A percentile compares a stretch with the other conserved stretches of the same genome.
phyloP scores from a whole-genome alignment of 1,140 invertebrate genomes.

The Drosophila lacteicornis region DNA sequence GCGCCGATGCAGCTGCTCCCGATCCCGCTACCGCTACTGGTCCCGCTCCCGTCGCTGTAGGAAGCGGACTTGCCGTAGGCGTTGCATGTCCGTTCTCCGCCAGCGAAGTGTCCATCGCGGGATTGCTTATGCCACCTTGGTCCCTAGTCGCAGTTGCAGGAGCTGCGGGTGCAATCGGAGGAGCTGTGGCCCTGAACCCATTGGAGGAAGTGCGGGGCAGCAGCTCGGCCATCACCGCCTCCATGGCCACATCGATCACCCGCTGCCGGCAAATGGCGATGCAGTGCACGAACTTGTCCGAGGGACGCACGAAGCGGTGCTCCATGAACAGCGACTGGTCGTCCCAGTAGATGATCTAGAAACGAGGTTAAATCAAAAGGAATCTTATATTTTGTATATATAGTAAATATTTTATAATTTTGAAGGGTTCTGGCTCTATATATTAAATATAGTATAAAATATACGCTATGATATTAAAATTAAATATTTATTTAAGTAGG shows the following conservation, averaged over 20 bases:
- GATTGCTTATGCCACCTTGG: constrained; percentile 43
- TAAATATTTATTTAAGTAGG: no score
- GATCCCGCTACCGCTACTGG: no score
- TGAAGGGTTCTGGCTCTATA: no score
- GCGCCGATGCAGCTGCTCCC: constrained; percentile 17
- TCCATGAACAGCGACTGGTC: constrained; percentile 94
- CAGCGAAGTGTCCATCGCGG: constrained; percentile 48
- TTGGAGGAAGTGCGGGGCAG: constrained; percentile 55
- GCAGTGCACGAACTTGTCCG: constrained; percentile 92
- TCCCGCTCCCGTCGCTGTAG: not conserved
- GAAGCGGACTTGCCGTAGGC: constrained; percentile 11
- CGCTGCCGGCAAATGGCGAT: constrained; percentile 92
- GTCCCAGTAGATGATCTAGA: constrained; percentile 92
- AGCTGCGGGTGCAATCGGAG: not conserved
- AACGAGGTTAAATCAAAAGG: not conserved
- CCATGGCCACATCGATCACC: constrained; percentile 89
- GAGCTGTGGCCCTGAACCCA: constrained; percentile 53
- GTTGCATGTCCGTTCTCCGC: constrained; percentile 77
- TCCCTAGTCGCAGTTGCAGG: not conserved
- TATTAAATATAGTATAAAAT: not conserved
- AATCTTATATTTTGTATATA: no score
- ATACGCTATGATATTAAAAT: not conserved
- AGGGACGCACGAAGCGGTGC: constrained; percentile 92
- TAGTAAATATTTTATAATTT: no score
- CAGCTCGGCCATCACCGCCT: constrained; percentile 75